These are phyloP conservation scores for Bradypus variegatus DNA, from an alignment of 2,797 vertebrate genomes.

Conservation along the genomic window DNA sequence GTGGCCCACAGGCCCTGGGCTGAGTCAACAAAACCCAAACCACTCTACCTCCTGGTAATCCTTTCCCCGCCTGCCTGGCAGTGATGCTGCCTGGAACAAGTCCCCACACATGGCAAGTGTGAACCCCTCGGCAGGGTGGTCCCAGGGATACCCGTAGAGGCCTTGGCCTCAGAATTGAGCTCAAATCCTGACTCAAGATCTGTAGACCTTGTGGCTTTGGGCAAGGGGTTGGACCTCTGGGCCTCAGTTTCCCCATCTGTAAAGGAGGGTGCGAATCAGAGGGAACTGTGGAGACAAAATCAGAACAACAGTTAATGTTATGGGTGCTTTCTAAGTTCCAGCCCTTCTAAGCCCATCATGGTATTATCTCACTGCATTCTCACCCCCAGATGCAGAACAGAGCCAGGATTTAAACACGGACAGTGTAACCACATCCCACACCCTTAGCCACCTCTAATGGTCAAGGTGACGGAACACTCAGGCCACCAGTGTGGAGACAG, in stretches of 20 bases:
- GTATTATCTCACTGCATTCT: not conserved
- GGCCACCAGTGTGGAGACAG: not conserved
- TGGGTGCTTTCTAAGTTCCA: not conserved
- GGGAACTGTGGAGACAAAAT: no score
- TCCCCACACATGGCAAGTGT: not conserved
- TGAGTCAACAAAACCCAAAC: not conserved
- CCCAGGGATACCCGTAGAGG: not conserved
- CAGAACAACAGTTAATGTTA: not conserved
- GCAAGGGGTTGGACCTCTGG: not conserved
- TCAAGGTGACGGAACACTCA: not conserved
- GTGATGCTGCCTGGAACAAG: not conserved
- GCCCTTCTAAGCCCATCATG: rapidly evolving
- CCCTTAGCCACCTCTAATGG: rapidly evolving
- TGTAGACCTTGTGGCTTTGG: not conserved
- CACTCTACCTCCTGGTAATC: not conserved
- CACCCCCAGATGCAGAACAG: not conserved
- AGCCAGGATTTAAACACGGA: not conserved
- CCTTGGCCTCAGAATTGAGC: not conserved
- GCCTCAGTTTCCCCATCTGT: not conserved
- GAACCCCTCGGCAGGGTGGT: not conserved
- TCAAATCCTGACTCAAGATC: no score
- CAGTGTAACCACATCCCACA: not conserved
- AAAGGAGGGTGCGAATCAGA: not conserved
- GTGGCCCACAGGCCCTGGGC: not conserved
- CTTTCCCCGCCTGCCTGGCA: not conserved